Evolutionary conservation across 1,140 invertebrate species (phyloP).

Genomic region (Drosophila orosa): DNA sequence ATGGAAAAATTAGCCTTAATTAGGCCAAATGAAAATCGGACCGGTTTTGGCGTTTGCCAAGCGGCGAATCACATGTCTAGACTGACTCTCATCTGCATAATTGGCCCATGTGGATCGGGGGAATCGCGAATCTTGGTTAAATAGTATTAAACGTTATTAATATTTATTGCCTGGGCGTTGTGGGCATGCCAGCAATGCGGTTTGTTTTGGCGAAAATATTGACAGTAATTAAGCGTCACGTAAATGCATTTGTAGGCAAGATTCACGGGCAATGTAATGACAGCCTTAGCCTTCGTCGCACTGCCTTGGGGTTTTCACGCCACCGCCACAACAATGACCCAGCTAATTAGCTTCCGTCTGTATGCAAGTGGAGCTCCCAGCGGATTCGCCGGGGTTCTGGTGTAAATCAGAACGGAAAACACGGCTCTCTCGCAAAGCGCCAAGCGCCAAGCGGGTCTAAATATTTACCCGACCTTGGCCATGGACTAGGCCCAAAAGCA

Average conservation of each 20-base stretch:
- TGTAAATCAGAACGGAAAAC: slow-evolving; percentile 33
- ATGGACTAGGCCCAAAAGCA: slow-evolving; percentile 56
- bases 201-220: slow-evolving; percentile 67
- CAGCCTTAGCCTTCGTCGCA: slow-evolving; percentile 28
- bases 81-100: slow-evolving; percentile 71
- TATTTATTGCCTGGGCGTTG: slow-evolving; percentile 59
- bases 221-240: slow-evolving; percentile 60
- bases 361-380: slow-evolving; percentile 27
- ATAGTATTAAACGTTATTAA: slow-evolving; percentile 57
- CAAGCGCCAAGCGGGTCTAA: slow-evolving; percentile 10
- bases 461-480: slow-evolving; percentile 54
- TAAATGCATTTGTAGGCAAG: slow-evolving; percentile 37
- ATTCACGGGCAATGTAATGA: slow-evolving; percentile 42
- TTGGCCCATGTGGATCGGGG: slow-evolving; percentile 43
- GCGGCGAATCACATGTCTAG: slow-evolving; percentile 68
- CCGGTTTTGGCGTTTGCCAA: slow-evolving; percentile 45
- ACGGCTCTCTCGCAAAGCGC: not conserved
- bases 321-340: slow-evolving; percentile 58
- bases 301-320: slow-evolving; percentile 59
- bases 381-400: not conserved
- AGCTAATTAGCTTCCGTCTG: slow-evolving; percentile 62
- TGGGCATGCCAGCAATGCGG: slow-evolving; percentile 39
- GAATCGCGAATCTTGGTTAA: slow-evolving; percentile 46
- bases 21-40: slow-evolving; percentile 39
- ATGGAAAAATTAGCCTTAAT: slow-evolving; percentile 46